These are phyloP conservation scores for Lasioglossum marginatum DNA, from an alignment of 2,888 invertebrate genomes.

Conservation along the genomic window DNA sequence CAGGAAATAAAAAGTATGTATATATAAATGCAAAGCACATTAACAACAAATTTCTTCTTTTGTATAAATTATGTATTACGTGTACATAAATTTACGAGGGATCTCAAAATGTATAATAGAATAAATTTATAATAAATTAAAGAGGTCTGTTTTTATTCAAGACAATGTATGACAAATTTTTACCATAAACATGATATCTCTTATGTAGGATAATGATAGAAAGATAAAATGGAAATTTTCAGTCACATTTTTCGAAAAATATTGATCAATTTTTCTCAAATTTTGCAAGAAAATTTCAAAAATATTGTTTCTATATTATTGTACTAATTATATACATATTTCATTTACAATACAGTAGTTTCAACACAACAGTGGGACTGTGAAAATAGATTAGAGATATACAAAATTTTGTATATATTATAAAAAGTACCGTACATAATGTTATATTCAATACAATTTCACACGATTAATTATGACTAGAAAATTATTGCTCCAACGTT, in stretches of 20 bases:
- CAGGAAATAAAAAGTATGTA: slow-evolving; percentile 63
- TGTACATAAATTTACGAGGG: slow-evolving; percentile 9
- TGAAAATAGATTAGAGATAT: slow-evolving; percentile 37
- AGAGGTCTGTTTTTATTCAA: slow-evolving; percentile 36
- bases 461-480: slow-evolving; percentile 40
- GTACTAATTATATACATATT: slow-evolving; percentile 43
- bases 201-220: slow-evolving; percentile 35
- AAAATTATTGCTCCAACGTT: slow-evolving; percentile 41
- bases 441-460: slow-evolving; percentile 22
- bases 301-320: slow-evolving; percentile 52
- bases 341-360: slow-evolving; percentile 31
- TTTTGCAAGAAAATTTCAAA: slow-evolving; percentile 51
- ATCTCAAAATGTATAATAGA: slow-evolving; percentile 14
- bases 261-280: slow-evolving; percentile 55
- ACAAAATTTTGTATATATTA: slow-evolving; percentile 42
- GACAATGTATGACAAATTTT: slow-evolving; percentile 37
- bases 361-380: not conserved
- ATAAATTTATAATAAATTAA: slow-evolving; percentile 42
- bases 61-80: slow-evolving; percentile 24
- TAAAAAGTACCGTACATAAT: slow-evolving; percentile 18
- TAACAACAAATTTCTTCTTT: slow-evolving; percentile 12
- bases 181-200: slow-evolving; percentile 52
- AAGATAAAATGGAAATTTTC: slow-evolving; percentile 2
- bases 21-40: slow-evolving; percentile 38
- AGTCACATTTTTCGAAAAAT: slow-evolving; percentile 8